phyloP scores from a whole-genome alignment of 2,113 vertebrate species.

The Oryctolagus cuniculus region mOryCun1.1 NC_091437.1:29978001-29978500 shows the following conservation, averaged over 20 bases:
- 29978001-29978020: background rate
- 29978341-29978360: background rate
- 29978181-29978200: background rate
- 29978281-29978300: background rate
- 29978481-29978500: too few relatives aligned
- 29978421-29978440: too few relatives aligned
- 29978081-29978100: background rate
- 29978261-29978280: too few relatives aligned
- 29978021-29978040: background rate
- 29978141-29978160: background rate
- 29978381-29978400: background rate
- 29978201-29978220: background rate
- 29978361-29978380: background rate
- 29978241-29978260: background rate
- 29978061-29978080: background rate
- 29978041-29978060: background rate
- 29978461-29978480: too few relatives aligned
- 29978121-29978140: background rate
- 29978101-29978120: background rate
- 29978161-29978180: background rate
- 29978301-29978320: background rate
- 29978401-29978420: too few relatives aligned
- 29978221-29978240: constrained; percentile 4
- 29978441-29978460: too few relatives aligned
- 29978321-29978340: background rate